These are phyloP conservation scores for Stigmatopora argus DNA, from an alignment of 2,113 vertebrate genomes.

Conservation along the genomic window DNA sequence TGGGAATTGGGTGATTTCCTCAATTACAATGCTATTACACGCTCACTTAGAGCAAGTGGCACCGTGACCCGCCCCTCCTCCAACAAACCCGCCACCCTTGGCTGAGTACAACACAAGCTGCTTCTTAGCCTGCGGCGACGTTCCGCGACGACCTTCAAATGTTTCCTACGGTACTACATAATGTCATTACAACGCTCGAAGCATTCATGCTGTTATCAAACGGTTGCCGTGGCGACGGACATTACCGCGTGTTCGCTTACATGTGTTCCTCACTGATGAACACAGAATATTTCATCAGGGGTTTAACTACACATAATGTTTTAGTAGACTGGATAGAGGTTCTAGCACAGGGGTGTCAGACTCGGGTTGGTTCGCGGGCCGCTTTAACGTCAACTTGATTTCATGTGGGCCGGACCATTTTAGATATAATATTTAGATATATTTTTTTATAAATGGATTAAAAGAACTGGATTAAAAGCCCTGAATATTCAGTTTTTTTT, in stretches of 20 bases:
- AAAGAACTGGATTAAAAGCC: too few species aligned
- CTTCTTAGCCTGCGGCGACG: neutral
- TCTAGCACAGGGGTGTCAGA: neutral
- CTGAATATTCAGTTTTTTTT: too few species aligned
- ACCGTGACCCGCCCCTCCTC: slow-evolving; percentile 38
- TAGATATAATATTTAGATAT: too few species aligned
- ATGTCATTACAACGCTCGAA: neutral
- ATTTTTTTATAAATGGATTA: too few species aligned
- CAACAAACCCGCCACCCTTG: neutral
- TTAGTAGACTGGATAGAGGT: neutral
- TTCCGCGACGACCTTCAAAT: neutral
- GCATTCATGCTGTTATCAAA: neutral
- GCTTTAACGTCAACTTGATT: too few species aligned
- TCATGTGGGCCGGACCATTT: too few species aligned
- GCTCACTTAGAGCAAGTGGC: slow-evolving; percentile 67
- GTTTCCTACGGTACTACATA: neutral
- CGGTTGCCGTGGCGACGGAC: neutral
- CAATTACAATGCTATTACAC: slow-evolving; percentile 69
- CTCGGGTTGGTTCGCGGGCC: too few species aligned
- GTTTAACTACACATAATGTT: neutral
- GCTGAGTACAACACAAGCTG: neutral
- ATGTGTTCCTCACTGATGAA: neutral
- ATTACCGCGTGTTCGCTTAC: neutral
- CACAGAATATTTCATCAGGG: neutral
- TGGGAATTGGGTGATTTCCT: slow-evolving; percentile 20